Percentiles rank a stretch among this genome's conserved stretches.
phyloP scores from a whole-genome alignment of 1,140 invertebrate genomes.

The Drosophila mojavensis region DNA sequence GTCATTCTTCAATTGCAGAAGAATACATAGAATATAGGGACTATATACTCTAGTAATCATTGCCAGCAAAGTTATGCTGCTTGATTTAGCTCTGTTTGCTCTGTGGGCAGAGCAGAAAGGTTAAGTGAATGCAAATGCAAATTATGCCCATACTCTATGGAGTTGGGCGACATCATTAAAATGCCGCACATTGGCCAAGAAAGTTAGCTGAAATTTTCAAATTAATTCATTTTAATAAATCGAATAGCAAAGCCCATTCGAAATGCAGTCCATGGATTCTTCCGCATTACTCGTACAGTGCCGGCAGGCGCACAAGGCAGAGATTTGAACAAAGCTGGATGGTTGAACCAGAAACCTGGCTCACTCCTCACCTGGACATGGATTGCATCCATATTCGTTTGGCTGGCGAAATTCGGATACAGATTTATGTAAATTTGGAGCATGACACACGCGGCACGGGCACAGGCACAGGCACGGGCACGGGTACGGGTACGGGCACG shows the following conservation, averaged over 20 bases:
- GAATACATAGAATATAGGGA: not conserved
- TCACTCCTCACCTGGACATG: conserved; percentile 40
- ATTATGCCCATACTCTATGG: conserved; percentile 37
- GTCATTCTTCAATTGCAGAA: not conserved
- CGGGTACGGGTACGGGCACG: conserved; percentile 13
- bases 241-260: conserved; percentile 46
- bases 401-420: conserved; percentile 62
- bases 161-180: conserved; percentile 67
- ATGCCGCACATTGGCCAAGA: conserved; percentile 62
- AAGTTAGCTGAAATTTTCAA: conserved; percentile 64
- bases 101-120: conserved; percentile 46
- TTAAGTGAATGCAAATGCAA: conserved; percentile 67
- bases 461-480: conserved; percentile 11
- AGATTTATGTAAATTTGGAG: conserved; percentile 82
- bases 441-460: conserved; percentile 52
- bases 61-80: not conserved
- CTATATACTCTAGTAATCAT: not conserved
- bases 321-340: conserved; percentile 24
- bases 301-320: conserved; percentile 4
- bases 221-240: conserved; percentile 83
- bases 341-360: conserved; percentile 37
- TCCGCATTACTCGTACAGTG: conserved; percentile 57
- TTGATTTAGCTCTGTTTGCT: conserved; percentile 13
- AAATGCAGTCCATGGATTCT: conserved; percentile 54
- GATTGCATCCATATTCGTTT: conserved; percentile 44